A percentile compares a stretch with the other conserved stretches of the same genome.
Evolutionary conservation across 2,797 vertebrate species (phyloP).

Genomic region (Hoplostethus atlanticus): DNA sequence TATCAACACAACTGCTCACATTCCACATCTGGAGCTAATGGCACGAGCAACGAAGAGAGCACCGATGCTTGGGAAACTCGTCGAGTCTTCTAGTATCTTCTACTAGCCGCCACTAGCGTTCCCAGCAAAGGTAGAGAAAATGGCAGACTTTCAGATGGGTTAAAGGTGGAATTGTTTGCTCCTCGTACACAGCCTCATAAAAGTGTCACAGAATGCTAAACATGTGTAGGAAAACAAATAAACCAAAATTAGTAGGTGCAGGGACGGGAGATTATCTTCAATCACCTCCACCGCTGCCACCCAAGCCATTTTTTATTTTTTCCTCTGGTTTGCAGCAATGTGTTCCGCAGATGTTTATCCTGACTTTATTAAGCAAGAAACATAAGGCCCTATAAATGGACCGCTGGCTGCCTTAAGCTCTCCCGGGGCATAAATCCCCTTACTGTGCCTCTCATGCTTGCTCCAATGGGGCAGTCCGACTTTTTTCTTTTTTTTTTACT

Average conservation of each 20-base stretch:
- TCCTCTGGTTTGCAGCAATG: conserved; percentile 78
- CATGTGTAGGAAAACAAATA: conserved; percentile 81
- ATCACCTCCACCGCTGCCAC: conserved; percentile 80
- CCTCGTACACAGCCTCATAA: conserved; percentile 50
- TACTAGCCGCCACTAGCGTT: conserved; percentile 44
- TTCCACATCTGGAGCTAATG: conserved; percentile 86
- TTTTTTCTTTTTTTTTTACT: conserved; percentile 63
- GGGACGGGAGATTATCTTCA: conserved; percentile 78
- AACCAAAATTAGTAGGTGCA: conserved; percentile 77
- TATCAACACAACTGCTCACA: conserved; percentile 79
- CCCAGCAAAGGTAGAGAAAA: conserved; percentile 58
- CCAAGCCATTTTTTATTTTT: conserved; percentile 62
- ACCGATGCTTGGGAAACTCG: conserved; percentile 44
- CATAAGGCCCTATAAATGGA: conserved; percentile 81
- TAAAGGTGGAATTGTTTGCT: conserved; percentile 42
- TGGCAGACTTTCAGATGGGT: conserved; percentile 21
- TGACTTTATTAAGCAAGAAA: conserved; percentile 82
- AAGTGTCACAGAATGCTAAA: conserved; percentile 71
- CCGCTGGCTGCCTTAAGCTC: conserved; percentile 70
- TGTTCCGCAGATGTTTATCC: conserved; percentile 86
- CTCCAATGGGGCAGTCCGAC: conserved; percentile 47
- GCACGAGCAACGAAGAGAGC: conserved; percentile 64
- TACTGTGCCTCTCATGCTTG: conserved; percentile 53
- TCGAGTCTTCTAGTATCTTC: conserved; percentile 49
- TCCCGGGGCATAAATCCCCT: conserved; percentile 76